phyloP scores from a whole-genome alignment of 2,797 vertebrate species.

The Myotis daubentonii region DNA sequence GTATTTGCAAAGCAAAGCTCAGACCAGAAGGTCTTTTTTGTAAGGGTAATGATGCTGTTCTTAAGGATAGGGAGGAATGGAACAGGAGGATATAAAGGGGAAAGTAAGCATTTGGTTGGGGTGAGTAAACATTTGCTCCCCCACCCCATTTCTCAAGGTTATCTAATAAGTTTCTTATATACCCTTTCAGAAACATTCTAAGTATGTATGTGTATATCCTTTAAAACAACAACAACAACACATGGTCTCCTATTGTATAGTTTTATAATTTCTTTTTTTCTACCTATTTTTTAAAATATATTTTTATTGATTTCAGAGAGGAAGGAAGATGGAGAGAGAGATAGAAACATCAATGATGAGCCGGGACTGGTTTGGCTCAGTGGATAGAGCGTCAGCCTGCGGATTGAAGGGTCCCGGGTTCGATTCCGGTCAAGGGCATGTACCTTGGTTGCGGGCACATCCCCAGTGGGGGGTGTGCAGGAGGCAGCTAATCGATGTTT shows the following conservation, averaged over 20 bases:
- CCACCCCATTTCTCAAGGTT: neutral
- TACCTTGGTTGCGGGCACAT: no score
- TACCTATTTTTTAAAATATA: neutral
- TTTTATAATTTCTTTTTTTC: neutral
- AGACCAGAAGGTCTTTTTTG: neutral
- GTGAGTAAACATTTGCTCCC: neutral
- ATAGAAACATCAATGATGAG: no score
- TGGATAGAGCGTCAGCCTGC: no score
- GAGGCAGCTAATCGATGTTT: no score
- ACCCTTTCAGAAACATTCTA: neutral
- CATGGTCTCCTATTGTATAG: neutral
- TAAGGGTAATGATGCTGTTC: neutral
- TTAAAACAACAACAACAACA: neutral
- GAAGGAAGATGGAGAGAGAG: no score
- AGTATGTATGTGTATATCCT: neutral
- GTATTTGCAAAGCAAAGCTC: constrained; percentile 35
- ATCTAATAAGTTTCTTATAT: neutral
- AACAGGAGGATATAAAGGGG: neutral
- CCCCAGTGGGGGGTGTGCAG: no score
- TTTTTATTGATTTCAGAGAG: no score
- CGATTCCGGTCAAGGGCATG: no score
- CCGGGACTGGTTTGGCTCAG: no score
- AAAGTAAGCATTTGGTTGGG: neutral
- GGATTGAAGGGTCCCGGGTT: no score
- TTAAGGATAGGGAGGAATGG: neutral